A percentile compares a stretch with the other conserved stretches of the same genome.
phyloP scores from a whole-genome alignment of 2,888 invertebrate genomes.

The Tipula unca region DNA sequence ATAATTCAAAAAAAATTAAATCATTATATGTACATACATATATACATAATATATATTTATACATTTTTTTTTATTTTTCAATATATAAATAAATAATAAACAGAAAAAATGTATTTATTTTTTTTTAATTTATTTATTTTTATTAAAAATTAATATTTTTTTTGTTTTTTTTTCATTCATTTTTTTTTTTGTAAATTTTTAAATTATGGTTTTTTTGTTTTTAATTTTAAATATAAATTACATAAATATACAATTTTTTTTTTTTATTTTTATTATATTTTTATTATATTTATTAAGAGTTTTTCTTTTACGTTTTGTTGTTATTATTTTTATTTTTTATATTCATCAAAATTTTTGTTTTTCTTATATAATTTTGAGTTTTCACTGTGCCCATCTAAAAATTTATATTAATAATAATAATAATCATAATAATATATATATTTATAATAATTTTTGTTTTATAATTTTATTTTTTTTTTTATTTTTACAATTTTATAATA shows the following conservation, averaged over 20 bases:
- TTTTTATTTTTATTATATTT: not conserved
- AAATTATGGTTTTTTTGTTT: not conserved
- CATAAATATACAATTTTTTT: slow-evolving; percentile 18
- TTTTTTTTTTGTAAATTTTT: slow-evolving; percentile 14
- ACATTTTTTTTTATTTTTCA: not conserved
- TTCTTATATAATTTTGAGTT: not conserved
- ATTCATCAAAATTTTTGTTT: not conserved
- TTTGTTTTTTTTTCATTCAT: not conserved
- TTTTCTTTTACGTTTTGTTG: not conserved
- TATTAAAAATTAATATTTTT: slow-evolving; percentile 14
- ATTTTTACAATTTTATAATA: slow-evolving; percentile 8
- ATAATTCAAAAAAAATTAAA: not conserved
- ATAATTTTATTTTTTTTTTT: not conserved
- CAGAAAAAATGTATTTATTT: not conserved
- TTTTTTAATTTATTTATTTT: slow-evolving; percentile 14
- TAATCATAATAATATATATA: not conserved
- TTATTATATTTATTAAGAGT: not conserved
- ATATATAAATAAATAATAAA: slow-evolving; percentile 1
- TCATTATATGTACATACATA: not conserved
- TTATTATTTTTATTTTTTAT: not conserved
- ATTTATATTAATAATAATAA: not conserved
- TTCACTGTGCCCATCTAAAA: slow-evolving; percentile 3
- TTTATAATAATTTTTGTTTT: not conserved
- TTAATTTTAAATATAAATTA: slow-evolving; percentile 18
- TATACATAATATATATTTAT: not conserved